Evolutionary conservation across 2,113 vertebrate species (phyloP).

Genomic region (Protobothrops mucrosquamatus): DNA sequence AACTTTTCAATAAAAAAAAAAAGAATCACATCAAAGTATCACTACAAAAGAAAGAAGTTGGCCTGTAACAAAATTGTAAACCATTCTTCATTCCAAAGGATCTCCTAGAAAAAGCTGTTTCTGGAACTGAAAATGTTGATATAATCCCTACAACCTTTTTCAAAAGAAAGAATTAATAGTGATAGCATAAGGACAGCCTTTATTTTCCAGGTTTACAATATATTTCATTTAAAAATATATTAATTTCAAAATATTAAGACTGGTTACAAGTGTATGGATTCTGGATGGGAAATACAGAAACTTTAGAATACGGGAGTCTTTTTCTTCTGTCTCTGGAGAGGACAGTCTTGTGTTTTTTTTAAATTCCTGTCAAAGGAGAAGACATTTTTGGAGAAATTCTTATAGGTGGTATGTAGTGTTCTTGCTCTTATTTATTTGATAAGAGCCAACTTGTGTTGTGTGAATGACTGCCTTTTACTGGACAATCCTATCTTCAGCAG

Average conservation of each 20-base stretch:
- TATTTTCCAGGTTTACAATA: not conserved
- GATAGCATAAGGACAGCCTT: not conserved
- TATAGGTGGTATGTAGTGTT: not conserved
- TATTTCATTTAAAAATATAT: not conserved
- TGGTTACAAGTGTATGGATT: not conserved
- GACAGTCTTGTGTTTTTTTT: not conserved
- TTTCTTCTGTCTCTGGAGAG: not conserved
- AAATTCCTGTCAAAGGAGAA: not conserved
- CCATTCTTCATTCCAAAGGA: not conserved
- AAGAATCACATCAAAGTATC: not conserved
- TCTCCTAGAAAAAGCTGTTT: not conserved
- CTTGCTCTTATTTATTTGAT: not conserved
- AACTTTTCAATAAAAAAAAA: not conserved
- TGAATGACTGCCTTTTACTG: not conserved
- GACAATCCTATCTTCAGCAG: not conserved
- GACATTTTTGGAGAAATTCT: not conserved
- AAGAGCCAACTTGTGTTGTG: not conserved
- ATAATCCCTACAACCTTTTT: not conserved
- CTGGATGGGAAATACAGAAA: not conserved
- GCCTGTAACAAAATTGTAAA: constrained; percentile 26
- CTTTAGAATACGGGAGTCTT: not conserved
- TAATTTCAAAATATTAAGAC: not conserved
- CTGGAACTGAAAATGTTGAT: constrained; percentile 13
- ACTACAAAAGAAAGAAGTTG: constrained; percentile 17
- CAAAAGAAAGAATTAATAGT: not conserved